Percentiles rank a stretch among this genome's conserved stretches.
Conservation (phyloP, 2,888 invertebrate genomes). For the Caenorhabditis angaria region DNA sequence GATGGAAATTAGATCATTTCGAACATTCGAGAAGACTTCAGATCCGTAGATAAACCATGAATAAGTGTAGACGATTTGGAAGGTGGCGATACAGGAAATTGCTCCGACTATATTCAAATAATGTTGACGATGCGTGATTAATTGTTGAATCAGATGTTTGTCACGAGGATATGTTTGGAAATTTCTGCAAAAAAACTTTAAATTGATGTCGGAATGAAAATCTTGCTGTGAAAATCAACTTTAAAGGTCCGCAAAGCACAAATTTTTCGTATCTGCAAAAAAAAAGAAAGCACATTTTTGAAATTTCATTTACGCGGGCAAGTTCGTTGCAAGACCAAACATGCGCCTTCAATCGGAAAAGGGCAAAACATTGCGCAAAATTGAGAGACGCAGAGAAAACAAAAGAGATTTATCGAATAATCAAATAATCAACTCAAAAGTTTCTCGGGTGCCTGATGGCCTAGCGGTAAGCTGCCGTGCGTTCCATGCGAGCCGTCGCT, state of each 20-base stretch:
- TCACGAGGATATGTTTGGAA: slow-evolving; percentile 4
- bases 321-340: too few species aligned
- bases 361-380: background rate
- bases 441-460: too few species aligned
- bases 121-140: background rate
- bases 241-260: too few species aligned
- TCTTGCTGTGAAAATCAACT: too few species aligned
- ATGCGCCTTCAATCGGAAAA: background rate
- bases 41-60: background rate
- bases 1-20: background rate
- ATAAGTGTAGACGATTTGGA: background rate
- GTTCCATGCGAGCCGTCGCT: too few species aligned
- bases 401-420: too few species aligned
- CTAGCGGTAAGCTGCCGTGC: too few species aligned
- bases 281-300: too few species aligned
- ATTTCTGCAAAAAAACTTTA: background rate
- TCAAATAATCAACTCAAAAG: too few species aligned
- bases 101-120: background rate
- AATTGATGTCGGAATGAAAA: too few species aligned
- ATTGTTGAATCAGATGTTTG: background rate
- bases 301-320: background rate
- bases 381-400: too few species aligned
- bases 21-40: background rate
- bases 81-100: background rate
- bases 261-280: too few species aligned